Evolutionary conservation across 2,113 vertebrate species (phyloP), one percentile per base, ranked within the genome.

Genomic region (Lonchura striata): DNA sequence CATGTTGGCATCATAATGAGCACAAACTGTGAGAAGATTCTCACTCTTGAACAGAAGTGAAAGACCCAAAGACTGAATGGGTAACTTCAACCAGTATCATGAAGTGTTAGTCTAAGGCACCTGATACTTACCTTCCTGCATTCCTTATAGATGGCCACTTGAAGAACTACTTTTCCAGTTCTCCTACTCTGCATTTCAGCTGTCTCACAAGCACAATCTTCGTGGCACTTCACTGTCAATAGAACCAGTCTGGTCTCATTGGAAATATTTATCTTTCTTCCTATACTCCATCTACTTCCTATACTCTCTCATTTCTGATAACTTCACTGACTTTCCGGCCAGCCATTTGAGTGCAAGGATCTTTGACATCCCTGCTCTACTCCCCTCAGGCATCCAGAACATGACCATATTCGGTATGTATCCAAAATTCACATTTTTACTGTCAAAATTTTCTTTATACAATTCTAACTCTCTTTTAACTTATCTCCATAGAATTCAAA

Each of bases 281-380:
- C 50, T 59, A 15, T 4, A 7, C 21, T 52, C 10, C 19, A 44
- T 27, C 37, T 64, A 27, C 15, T 56, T 17, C 33, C 81, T 11
- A 21, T 27, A n/a, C 28, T 31, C 53, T 63, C 44, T 65, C 33
- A 56, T 37, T 86, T 86, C 44, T 50, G 39, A 11, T 9, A 77
- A 41, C 18, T 63, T 31, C 44, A 42, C 41, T 79, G 61, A 57
- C 56, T 24, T 90, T 69, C 39, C 39, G 46, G 33, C 39, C 20
- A 28, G 41, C 11, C 33, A 47, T 41, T 8, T 8, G 6, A 69
- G 20, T 1, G 3, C n/a, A 57, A 2, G 3, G 11, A 30, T 4
- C 30, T 84, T n/a, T 64, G 33, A 44, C 56, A 53, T 17, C 25
- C 14, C 44, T 68, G 22, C 54, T 31, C 42, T 19, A 7, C 4